Evolutionary conservation across 2,888 invertebrate genomes (phyloP).

Genomic region (Sminthurides aquaticus): DNA sequence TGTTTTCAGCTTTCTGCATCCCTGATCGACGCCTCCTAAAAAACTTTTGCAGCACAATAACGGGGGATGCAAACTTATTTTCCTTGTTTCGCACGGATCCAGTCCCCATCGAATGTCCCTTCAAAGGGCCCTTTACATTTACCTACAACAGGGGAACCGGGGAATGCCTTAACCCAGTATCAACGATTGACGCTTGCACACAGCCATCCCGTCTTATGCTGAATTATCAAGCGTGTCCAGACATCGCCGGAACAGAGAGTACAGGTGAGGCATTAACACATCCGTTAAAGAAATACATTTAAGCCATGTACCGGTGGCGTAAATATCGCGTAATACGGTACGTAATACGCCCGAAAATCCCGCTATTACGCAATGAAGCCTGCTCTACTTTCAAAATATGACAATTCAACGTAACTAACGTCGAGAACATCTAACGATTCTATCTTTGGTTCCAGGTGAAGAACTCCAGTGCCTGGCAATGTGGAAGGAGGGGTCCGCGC

Average conservation of each 20-base stretch:
- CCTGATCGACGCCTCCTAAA: slow-evolving; percentile 36
- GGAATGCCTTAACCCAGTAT: slow-evolving; percentile 79
- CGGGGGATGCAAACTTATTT: slow-evolving; percentile 75
- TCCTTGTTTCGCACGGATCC: slow-evolving; percentile 85
- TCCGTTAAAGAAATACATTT: too few species aligned
- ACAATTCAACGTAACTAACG: too few species aligned
- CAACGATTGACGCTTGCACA: slow-evolving; percentile 88
- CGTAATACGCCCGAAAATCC: too few species aligned
- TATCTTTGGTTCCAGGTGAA: slow-evolving; percentile 63
- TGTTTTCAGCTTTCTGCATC: slow-evolving; percentile 40
- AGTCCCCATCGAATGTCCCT: slow-evolving; percentile 80
- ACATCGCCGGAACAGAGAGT: slow-evolving; percentile 81
- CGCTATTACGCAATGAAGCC: not conserved
- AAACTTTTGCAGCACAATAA: slow-evolving; percentile 37
- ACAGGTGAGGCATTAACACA: too few species aligned
- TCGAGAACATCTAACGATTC: too few species aligned
- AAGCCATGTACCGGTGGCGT: too few species aligned
- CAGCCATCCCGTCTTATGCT: slow-evolving; percentile 82
- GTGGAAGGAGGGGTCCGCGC: slow-evolving; percentile 88
- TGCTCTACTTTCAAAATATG: not conserved
- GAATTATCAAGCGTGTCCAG: slow-evolving; percentile 88
- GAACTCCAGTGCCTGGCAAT: slow-evolving; percentile 83
- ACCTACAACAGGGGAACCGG: slow-evolving; percentile 87
- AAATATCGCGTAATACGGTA: too few species aligned
- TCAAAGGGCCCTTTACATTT: slow-evolving; percentile 80